Conservation (phyloP, 1,140 invertebrate genomes). For the Chionoecetes opilio region DNA sequence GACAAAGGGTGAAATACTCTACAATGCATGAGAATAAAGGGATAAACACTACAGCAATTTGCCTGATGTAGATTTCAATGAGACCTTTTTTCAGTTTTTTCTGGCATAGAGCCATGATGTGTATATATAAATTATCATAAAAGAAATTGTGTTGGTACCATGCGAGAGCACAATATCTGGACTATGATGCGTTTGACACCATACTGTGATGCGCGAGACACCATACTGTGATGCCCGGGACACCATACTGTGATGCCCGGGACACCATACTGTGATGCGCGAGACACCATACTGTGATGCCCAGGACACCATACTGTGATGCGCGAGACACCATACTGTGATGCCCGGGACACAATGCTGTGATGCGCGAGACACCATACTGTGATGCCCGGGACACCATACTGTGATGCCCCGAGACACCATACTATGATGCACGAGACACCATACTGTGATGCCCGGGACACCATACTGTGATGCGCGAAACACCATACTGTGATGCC, state of each 20-base stretch:
- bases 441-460: too few species aligned
- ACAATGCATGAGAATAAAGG: slow-evolving; percentile 6
- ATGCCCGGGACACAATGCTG: neutral
- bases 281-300: slow-evolving; percentile 1
- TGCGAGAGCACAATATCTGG: neutral
- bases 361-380: neutral
- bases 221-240: too few species aligned
- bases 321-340: neutral
- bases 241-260: neutral
- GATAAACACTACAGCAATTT: slow-evolving; percentile 1
- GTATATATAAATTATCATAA: neutral
- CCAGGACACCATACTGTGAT: neutral
- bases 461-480: neutral
- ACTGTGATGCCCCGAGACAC: too few species aligned
- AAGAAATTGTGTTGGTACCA: slow-evolving; percentile 3
- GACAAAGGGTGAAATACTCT: neutral
- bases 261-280: too few species aligned
- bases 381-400: neutral
- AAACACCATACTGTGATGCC: neutral
- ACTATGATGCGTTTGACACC: too few species aligned
- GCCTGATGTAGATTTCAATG: neutral
- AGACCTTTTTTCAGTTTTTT: slow-evolving; percentile 2
- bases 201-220: neutral
- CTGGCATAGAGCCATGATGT: slow-evolving; percentile 1
- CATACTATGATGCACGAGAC: neutral